These are phyloP conservation scores for Macrosoma leucophasiata DNA, from an alignment of 2,888 invertebrate genomes.

Conservation along the genomic window DNA sequence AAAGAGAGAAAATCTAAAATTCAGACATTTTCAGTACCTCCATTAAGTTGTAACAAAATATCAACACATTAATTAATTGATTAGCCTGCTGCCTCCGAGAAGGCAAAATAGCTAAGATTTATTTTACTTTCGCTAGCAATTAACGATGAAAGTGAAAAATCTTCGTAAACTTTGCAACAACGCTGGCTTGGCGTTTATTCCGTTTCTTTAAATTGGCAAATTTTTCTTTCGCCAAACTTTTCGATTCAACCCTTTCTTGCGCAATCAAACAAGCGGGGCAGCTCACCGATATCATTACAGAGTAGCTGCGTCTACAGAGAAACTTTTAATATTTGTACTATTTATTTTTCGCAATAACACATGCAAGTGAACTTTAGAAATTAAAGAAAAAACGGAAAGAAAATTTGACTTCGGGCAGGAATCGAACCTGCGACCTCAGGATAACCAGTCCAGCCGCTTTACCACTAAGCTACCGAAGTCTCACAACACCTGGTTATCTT, in stretches of 20 bases:
- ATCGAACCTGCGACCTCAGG: too few relatives aligned
- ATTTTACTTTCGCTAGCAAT: slow-evolving; percentile 70
- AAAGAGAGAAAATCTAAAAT: too few relatives aligned
- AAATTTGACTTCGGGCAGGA: too few relatives aligned
- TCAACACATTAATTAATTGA: slow-evolving; percentile 68
- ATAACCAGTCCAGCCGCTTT: too few relatives aligned
- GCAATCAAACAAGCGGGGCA: slow-evolving; percentile 60
- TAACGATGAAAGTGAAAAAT: slow-evolving; percentile 74
- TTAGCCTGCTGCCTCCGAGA: slow-evolving; percentile 51
- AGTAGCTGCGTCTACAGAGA: slow-evolving; percentile 8
- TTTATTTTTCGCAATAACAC: too few relatives aligned
- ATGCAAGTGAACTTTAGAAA: too few relatives aligned
- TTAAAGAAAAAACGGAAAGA: too few relatives aligned
- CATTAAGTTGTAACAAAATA: slow-evolving; percentile 30
- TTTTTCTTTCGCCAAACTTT: slow-evolving; percentile 68
- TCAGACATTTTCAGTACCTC: too few relatives aligned
- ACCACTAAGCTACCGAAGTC: too few relatives aligned
- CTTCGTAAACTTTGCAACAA: slow-evolving; percentile 53
- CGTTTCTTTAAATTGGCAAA: slow-evolving; percentile 66
- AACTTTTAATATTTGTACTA: too few relatives aligned
- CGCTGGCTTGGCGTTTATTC: slow-evolving; percentile 54
- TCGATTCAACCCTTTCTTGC: slow-evolving; percentile 67
- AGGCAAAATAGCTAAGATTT: slow-evolving; percentile 63
- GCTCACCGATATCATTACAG: slow-evolving; percentile 5
- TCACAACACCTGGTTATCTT: too few relatives aligned